Evolutionary conservation across 2,888 invertebrate genomes (phyloP), one percentile per base, ranked within the genome.

Genomic region (Pseudeuparius sepicola): DNA sequence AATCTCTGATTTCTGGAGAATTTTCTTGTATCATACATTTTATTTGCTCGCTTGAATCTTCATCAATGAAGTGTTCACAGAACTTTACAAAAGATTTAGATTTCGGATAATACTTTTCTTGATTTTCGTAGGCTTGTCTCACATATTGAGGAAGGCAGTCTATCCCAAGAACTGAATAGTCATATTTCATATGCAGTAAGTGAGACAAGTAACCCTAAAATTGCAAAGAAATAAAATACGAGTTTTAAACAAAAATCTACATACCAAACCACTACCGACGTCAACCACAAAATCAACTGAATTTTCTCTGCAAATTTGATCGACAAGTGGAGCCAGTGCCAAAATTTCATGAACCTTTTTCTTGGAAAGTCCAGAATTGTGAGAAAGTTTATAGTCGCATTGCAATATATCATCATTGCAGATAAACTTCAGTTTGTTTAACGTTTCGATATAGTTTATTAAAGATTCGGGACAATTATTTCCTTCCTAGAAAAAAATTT

Each of bases 311-410:
- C 75, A 78, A 28, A 70, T 48, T 12, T 58, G 47, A 36, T 67
- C 58, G 12, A 78, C 65, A 45, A 74, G 60, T 17, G 67, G 60
- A 2, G 78, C 70, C 29, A 85, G 57, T 45, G 68, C 61, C 7
- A 67, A 46, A 27, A 85, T 77, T 64, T 85, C 85, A 44, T 84
- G 80, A 39, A 66, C 66, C 55, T 85, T 85, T 50, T 85, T 85
- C 1, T 49, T 42, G 43, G 67, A 70, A 31, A 81, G 52, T 9
- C 51, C 47, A 20, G 40, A 42, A 61, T 52, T 49, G 33, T 55
- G 52, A 30, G n/a, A 1, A 10, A 24, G 11, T 9, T 18, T 13
- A 7, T 6, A 20, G n/a, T 20, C 20, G 6, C 6, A 20, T n/a
- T 20, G 20, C n/a, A n/a, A n/a, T 20, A 20, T n/a, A n/a, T n/a